phyloP scores from a whole-genome alignment of 2,113 vertebrate genomes.

The Melanocharis versteri region DNA sequence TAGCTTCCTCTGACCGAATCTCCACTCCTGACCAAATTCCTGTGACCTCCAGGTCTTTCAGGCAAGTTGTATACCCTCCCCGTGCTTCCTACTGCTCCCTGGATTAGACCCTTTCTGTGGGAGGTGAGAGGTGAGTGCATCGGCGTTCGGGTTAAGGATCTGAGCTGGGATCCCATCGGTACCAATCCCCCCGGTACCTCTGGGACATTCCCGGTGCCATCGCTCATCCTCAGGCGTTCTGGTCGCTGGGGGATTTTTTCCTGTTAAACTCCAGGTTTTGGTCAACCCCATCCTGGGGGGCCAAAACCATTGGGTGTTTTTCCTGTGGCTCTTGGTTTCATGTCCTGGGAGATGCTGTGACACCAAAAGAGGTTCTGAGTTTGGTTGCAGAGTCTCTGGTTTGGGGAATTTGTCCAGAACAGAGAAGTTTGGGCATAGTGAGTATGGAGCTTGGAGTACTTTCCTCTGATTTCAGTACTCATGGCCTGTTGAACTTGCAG shows the following conservation, averaged over 20 bases:
- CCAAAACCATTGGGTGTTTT: background rate
- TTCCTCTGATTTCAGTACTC: background rate
- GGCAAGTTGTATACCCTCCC: fast-evolving
- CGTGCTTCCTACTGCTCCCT: background rate
- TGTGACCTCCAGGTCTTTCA: background rate
- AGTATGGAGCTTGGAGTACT: background rate
- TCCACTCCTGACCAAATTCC: background rate
- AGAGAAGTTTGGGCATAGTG: background rate
- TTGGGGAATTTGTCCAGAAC: background rate
- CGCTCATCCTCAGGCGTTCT: background rate
- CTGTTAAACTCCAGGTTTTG: background rate
- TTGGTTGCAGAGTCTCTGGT: background rate
- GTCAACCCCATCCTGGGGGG: background rate
- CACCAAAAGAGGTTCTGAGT: background rate
- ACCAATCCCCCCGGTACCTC: fast-evolving
- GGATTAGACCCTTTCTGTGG: background rate
- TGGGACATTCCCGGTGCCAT: background rate
- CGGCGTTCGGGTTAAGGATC: fast-evolving
- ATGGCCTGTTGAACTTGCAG: background rate
- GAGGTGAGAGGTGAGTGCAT: background rate
- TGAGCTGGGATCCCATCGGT: background rate
- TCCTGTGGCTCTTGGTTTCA: background rate
- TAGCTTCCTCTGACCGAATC: background rate
- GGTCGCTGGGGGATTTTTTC: fast-evolving
- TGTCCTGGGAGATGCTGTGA: background rate